phyloP scores from a whole-genome alignment of 2,888 invertebrate species.

The Hermaeophaga mercurialis region DNA sequence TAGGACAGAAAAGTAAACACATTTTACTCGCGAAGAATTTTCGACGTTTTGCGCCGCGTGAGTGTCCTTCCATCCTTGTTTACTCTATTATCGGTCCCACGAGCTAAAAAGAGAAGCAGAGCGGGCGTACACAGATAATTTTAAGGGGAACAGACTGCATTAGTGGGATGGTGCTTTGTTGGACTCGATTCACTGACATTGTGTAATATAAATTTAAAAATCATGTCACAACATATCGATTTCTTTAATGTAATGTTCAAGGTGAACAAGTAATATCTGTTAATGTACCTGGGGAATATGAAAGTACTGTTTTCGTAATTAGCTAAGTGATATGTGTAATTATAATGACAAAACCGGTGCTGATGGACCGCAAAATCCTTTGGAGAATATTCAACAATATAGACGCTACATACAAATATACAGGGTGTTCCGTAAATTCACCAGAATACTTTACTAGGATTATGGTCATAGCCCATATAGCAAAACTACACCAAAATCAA shows the following conservation, averaged over 20 bases:
- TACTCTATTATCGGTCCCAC: not conserved
- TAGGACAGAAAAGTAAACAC: constrained; percentile 59
- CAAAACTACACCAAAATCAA: too few relatives aligned
- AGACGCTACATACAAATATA: too few relatives aligned
- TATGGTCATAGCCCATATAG: too few relatives aligned
- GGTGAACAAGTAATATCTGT: constrained; percentile 16
- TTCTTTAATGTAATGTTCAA: constrained; percentile 29
- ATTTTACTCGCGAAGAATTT: constrained; percentile 53
- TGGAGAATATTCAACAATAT: too few relatives aligned
- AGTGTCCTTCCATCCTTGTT: constrained; percentile 31
- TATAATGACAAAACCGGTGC: too few relatives aligned
- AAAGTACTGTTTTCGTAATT: constrained; percentile 7
- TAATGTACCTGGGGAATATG: not conserved
- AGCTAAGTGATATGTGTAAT: too few relatives aligned
- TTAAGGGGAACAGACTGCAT: constrained; percentile 42
- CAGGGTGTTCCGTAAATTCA: too few relatives aligned
- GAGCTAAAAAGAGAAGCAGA: not conserved
- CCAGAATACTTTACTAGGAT: too few relatives aligned
- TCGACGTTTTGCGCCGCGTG: constrained; percentile 41
- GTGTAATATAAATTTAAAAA: constrained; percentile 45
- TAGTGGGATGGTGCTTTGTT: constrained; percentile 41
- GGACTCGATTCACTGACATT: constrained; percentile 45
- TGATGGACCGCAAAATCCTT: too few relatives aligned
- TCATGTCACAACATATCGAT: constrained; percentile 40
- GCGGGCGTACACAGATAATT: constrained; percentile 22